Percentiles rank a stretch among this genome's conserved stretches.
These are phyloP conservation scores for Drosophila murphyi DNA, from an alignment of 1,140 invertebrate genomes.

Conservation along the genomic window DNA sequence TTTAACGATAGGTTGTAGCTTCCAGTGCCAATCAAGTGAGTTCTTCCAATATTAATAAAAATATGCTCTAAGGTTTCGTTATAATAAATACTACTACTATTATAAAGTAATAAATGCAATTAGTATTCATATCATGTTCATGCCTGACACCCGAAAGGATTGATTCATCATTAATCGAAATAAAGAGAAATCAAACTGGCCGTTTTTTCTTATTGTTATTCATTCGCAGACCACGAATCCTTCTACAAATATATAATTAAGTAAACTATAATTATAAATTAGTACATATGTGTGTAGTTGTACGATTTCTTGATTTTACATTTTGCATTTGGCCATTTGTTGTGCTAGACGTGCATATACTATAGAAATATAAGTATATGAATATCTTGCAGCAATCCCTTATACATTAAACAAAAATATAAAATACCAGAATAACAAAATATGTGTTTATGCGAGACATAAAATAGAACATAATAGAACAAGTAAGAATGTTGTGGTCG, in stretches of 20 bases:
- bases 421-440: background rate
- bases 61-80: slow-evolving; percentile 35
- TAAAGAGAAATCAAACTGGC: background rate
- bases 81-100: slow-evolving; percentile 9
- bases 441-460: background rate
- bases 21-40: slow-evolving; percentile 75
- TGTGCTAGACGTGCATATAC: slow-evolving; percentile 14
- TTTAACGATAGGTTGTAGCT: slow-evolving; percentile 61
- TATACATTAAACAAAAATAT: slow-evolving; percentile 1
- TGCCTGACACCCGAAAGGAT: background rate
- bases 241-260: background rate
- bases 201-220: slow-evolving; percentile 19
- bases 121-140: background rate
- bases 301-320: slow-evolving; percentile 23
- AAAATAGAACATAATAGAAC: slow-evolving; percentile 12
- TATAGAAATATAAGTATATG: background rate
- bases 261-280: slow-evolving; percentile 2
- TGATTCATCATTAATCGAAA: slow-evolving; percentile 1
- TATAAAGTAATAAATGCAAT: background rate
- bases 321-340: slow-evolving; percentile 29
- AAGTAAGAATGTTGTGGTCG: too few species aligned
- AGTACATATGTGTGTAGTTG: slow-evolving; percentile 14
- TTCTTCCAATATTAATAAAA: slow-evolving; percentile 58
- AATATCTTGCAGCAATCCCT: background rate
- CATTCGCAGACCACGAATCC: slow-evolving; percentile 2